Evolutionary conservation across 2,797 vertebrate species (phyloP), one percentile per base, ranked within the genome.

Genomic region (Pipistrellus pipistrellus): DNA sequence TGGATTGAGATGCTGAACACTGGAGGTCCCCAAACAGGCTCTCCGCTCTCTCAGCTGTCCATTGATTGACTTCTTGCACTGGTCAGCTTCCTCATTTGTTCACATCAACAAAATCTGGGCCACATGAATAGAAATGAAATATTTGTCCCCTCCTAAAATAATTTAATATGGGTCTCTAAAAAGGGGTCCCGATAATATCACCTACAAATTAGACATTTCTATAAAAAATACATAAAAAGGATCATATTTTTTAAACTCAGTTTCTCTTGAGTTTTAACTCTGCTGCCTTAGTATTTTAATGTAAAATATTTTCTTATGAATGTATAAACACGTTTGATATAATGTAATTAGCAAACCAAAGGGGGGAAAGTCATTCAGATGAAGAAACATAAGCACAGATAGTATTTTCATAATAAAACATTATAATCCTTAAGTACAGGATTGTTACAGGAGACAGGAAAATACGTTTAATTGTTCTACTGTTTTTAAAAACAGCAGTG

Each of bases 271-370:
- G 3, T 83, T 93, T 57, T 59, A 21, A 20, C 23, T 85, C 90
- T 38, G 7, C 46, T 53, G 27, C 8, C 27, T 90, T 81, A 64
- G 44, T 94, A 68, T 82, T 90, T 41, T 62, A 87, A 27, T 64
- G 55, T 14, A 84, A 93, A 69, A 57, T 78, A 77, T 88, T 95
- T 95, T 95, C 46, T 86, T 35, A 44, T 72, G 59, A 82, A 51
- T 77, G 8, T 59, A 23, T n/a, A 27, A 32, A 85, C 11, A 4
- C 30, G 6, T 88, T 92, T 76, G 41, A 91, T 88, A 80, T 91
- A 83, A 69, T 88, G 30, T 68, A 7, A 20, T 90, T 83, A 27
- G 51, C 30, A 85, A 85, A 87, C n/a, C 77, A 69, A 59, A 41
- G 18, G 15, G 21, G 77, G 64, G 51, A 57, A 6, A 46, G 66